phyloP scores from a whole-genome alignment of 1,140 invertebrate genomes.

The Drosophila pseudoananassae region DNA sequence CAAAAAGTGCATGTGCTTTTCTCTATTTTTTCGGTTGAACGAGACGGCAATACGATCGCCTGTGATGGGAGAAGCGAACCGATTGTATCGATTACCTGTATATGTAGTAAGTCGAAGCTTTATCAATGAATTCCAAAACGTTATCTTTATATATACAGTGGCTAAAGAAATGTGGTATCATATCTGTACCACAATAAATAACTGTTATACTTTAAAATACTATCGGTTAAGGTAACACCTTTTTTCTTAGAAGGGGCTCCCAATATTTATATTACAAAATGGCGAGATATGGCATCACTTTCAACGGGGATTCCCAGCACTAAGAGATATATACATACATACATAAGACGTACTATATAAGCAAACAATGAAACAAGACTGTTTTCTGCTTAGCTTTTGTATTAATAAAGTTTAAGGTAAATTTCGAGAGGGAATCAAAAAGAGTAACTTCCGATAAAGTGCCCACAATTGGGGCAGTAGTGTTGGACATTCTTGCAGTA shows the following conservation, averaged over 20 bases:
- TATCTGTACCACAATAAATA: too few relatives aligned
- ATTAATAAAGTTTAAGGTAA: background rate
- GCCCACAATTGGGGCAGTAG: conserved; percentile 88
- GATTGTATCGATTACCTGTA: background rate
- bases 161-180: too few relatives aligned
- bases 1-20: background rate
- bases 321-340: too few relatives aligned
- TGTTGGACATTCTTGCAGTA: conserved; percentile 87
- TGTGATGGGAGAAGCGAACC: background rate
- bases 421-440: conserved; percentile 30
- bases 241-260: background rate
- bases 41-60: background rate
- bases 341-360: too few relatives aligned
- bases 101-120: background rate
- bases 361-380: too few relatives aligned
- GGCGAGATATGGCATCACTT: too few relatives aligned
- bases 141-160: background rate
- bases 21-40: background rate
- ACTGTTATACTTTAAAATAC: background rate
- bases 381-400: background rate
- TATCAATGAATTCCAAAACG: background rate
- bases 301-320: too few relatives aligned
- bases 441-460: conserved; percentile 86
- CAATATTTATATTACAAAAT: background rate
- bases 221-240: background rate